Evolutionary conservation across 2,113 vertebrate species (phyloP), one percentile per base, ranked within the genome.

Genomic region (Vimba vimba): DNA sequence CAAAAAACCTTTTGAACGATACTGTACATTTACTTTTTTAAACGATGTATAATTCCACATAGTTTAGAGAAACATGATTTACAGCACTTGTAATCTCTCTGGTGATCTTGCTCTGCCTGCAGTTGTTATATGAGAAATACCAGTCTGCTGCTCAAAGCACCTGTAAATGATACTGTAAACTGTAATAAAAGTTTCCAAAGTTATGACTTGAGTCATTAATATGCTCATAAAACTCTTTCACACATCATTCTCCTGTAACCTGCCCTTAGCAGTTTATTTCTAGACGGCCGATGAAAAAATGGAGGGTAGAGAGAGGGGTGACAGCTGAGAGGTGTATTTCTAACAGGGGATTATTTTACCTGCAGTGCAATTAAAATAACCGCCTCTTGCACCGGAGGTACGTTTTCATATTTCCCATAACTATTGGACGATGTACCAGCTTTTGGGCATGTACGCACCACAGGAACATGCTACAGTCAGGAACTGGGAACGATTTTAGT

Each of bases 171-270:
- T 33, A 77, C 47, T 78, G 60, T 52, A 62, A 66, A 83, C 43
- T 64, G 64, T 27, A 74, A 71, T 79, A 55, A 79, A 30, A 69
- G 9, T 66, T 75, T 80, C 43, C 69, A 73, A 68, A 87, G 71
- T 82, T 74, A 81, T 76, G 30, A 52, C 57, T 86, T 5, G 27
- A 62, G 45, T 84, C 64, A 78, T 39, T 79, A 60, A 83, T 39
- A 60, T 15, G 39, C 47, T 69, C 66, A 71, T 71, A 82, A 82
- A 82, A 39, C 45, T 30, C 43, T 71, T 82, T 71, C 80, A 39
- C 80, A 71, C 80, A 82, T 39, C 43, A 71, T 50, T 81, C 60
- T 66, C 79, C 62, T 68, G 47, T 71, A 71, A 52, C 80, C 15
- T 52, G 43, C 17, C 30, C 17, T 36, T 33, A 69, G 62, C 0